Percentiles rank a stretch among this genome's conserved stretches.
These are phyloP conservation scores for Onychomys leucogaster DNA, from an alignment of 2,797 vertebrate species.

Conservation along the genomic window DNA sequence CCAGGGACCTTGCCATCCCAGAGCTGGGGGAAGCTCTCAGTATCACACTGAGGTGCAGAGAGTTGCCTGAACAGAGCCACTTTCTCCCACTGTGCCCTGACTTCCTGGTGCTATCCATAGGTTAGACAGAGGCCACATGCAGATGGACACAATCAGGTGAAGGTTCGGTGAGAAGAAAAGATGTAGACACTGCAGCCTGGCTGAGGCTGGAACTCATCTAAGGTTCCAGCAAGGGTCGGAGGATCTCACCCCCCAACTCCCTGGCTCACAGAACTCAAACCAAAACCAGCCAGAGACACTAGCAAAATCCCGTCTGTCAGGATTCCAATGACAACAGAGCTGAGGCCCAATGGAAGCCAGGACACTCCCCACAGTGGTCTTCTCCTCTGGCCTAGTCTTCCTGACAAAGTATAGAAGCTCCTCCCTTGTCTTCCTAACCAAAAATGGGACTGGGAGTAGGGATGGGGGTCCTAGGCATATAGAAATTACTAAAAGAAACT, in stretches of 20 bases:
- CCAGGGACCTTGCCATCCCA: not conserved
- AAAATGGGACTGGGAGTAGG: not conserved
- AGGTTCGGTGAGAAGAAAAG: not conserved
- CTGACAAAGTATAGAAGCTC: not conserved
- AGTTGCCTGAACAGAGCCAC: not conserved
- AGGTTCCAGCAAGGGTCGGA: not conserved
- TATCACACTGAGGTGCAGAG: not conserved
- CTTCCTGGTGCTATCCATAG: not conserved
- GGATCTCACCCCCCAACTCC: not conserved
- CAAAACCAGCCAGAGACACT: not conserved
- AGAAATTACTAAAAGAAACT: not conserved
- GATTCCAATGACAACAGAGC: not conserved
- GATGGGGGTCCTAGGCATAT: not conserved
- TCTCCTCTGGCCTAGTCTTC: not conserved
- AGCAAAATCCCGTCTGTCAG: slow-evolving; percentile 35
- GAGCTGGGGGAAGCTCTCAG: not conserved
- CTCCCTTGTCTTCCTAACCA: not conserved
- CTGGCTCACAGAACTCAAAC: not conserved
- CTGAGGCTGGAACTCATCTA: not conserved
- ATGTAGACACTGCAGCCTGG: not conserved
- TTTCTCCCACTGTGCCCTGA: not conserved
- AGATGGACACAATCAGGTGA: not conserved
- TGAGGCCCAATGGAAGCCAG: not conserved
- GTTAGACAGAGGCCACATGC: not conserved
- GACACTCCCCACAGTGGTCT: not conserved